Conservation (phyloP, 35 echinoderm and acorn worm species). For the Strongylocentrotus purpuratus region DNA sequence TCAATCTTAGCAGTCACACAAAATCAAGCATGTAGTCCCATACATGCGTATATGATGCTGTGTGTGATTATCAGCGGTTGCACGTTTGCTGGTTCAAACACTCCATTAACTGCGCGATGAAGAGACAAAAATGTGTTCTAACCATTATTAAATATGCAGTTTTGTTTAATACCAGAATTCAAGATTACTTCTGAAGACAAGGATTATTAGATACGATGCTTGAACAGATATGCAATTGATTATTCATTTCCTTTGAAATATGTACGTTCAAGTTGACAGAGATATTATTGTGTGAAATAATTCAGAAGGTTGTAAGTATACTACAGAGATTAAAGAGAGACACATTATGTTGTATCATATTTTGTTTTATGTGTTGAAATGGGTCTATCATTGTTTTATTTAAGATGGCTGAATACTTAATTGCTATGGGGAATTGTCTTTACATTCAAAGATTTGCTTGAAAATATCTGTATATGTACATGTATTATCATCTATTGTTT, state of each 20-base stretch:
- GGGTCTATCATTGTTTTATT: background rate
- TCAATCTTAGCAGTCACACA: background rate
- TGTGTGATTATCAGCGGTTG: background rate
- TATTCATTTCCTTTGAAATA: background rate
- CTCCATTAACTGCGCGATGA: background rate
- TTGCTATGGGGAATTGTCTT: background rate
- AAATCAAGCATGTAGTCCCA: background rate
- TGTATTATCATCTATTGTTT: background rate
- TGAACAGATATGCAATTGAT: background rate
- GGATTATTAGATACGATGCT: background rate
- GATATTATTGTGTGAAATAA: no score
- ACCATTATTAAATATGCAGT: no score
- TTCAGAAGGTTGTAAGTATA: no score
- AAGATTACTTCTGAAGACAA: background rate
- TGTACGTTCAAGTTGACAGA: no score
- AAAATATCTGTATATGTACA: conserved; percentile 5
- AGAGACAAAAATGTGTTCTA: no score
- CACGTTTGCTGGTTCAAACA: background rate
- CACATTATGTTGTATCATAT: background rate
- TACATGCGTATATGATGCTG: background rate
- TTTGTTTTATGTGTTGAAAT: background rate
- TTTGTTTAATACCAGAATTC: background rate
- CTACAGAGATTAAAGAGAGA: background rate
- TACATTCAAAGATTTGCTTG: background rate
- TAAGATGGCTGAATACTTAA: conserved; percentile 12